Conservation (phyloP, 2,888 invertebrate species). For the Acanthacorydalis orientalis region DNA sequence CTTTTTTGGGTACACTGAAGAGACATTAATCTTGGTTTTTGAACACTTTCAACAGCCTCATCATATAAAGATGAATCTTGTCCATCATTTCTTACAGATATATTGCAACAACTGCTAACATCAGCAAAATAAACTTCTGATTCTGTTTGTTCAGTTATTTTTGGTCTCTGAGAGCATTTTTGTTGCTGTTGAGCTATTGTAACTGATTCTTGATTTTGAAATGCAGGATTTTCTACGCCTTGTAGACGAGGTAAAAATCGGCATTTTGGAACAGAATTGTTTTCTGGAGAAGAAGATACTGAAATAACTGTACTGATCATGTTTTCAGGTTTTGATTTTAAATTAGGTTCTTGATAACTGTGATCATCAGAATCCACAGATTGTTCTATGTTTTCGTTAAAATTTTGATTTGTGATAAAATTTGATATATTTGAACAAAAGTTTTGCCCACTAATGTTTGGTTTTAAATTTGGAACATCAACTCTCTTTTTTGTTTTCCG, state of each 20-base stretch:
- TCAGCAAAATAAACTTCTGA: constrained; percentile 78
- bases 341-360: constrained; percentile 21
- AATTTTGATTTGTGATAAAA: constrained; percentile 11
- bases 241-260: constrained; percentile 33
- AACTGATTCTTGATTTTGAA: constrained; percentile 49
- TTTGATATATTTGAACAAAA: constrained; percentile 17
- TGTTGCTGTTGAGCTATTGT: constrained; percentile 20
- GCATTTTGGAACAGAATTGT: constrained; percentile 16
- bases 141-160: constrained; percentile 45
- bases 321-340: constrained; percentile 13
- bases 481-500: constrained; percentile 37
- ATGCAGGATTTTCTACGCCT: constrained; percentile 61
- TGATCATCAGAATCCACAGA: constrained; percentile 22
- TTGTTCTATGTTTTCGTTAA: constrained; percentile 8
- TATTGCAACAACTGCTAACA: constrained; percentile 69
- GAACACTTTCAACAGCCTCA: constrained; percentile 28
- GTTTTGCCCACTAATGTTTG: constrained; percentile 11
- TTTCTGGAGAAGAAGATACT: constrained; percentile 8
- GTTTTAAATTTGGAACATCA: constrained; percentile 13
- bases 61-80: constrained; percentile 40
- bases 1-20: constrained; percentile 23
- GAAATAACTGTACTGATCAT: constrained; percentile 12
- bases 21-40: constrained; percentile 22
- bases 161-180: constrained; percentile 22
- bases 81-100: constrained; percentile 40